Base-by-base conservation (phyloP, 2,113 vertebrate species). In the Pseudopodoces humilis region DNA sequence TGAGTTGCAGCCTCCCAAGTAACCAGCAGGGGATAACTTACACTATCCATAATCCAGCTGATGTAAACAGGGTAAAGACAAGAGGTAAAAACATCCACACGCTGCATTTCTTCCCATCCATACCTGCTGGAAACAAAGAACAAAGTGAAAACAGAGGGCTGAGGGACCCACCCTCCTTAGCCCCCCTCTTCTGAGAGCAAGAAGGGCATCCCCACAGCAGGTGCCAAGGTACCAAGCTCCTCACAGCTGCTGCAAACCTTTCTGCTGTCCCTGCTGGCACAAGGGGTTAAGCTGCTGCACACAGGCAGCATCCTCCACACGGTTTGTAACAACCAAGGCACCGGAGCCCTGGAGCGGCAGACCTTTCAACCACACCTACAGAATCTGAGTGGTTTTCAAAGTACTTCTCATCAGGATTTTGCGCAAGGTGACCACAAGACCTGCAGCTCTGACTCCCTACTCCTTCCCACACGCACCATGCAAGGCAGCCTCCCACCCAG, bases 21-120 rank as follows among this genome's bases (percentile, higher is more conserved):
- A 68, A 60, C 11, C 44, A 70, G 20, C 60, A 78, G 77, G 20
- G 46, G 50, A 18, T 30, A 91, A 98, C 99, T 99, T 97, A 99
- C 99, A 99, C 98, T 88, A 98, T 97, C 98, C 98, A 99, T 49
- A 99, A 96, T 82, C 99, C 99, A 41, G 97, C 98, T 39, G 98
- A 98, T 11, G 98, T 98, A 91, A 98, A 98, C 62, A 98, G 47
- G 31, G 98, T 98, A 84, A 98, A 98, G 55, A 98, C 95, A 28
- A 98, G 98, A 63, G 99, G 99, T 49, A 99, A 97, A 92, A 99
- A 98, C 96, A 98, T 98, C 99, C 99, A 99, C 11, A 97, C 96
- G 3, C 98, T 99, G 97, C 96, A 98, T 83, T 97, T 98, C 98
- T 97, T 98, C 97, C 97, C 97, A 93, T 98, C 98, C 98, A 98